Conservation (phyloP, 2,113 vertebrate species). For the Cariama cristata region DNA sequence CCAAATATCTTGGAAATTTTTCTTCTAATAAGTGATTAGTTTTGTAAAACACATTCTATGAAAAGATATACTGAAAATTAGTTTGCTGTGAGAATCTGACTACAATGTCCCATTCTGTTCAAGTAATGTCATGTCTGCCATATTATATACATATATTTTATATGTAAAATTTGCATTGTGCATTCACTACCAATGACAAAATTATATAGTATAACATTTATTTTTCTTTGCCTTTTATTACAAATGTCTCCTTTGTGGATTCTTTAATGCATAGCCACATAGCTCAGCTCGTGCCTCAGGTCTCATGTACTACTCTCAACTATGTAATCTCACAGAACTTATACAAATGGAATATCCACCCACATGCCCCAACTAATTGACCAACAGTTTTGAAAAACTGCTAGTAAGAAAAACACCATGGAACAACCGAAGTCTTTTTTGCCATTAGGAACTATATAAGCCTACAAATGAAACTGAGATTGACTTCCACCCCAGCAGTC, state of each 20-base stretch:
- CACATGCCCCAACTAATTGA: not conserved
- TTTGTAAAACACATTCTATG: not conserved
- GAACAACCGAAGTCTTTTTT: not conserved
- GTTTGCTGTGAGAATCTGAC: not conserved
- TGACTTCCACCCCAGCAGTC: slow-evolving; percentile 55
- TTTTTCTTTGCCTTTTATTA: not conserved
- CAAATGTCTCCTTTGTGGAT: not conserved
- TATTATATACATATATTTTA: not conserved
- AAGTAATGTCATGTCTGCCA: not conserved
- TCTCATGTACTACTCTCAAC: not conserved
- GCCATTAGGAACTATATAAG: not conserved
- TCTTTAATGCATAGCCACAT: not conserved
- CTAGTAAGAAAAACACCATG: not conserved
- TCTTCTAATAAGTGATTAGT: not conserved
- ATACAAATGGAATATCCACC: not conserved
- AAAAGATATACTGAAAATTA: not conserved
- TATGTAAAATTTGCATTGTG: not conserved
- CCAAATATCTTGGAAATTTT: not conserved
- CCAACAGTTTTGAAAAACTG: not conserved
- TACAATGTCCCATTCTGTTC: not conserved
- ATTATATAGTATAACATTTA: rapidly evolving
- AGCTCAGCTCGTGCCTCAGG: not conserved
- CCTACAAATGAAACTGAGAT: slow-evolving; percentile 42
- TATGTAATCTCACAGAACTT: not conserved
- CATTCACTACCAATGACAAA: not conserved